Evolutionary conservation across 2,113 vertebrate genomes (phyloP).

Genomic region (Malurus melanocephalus): DNA sequence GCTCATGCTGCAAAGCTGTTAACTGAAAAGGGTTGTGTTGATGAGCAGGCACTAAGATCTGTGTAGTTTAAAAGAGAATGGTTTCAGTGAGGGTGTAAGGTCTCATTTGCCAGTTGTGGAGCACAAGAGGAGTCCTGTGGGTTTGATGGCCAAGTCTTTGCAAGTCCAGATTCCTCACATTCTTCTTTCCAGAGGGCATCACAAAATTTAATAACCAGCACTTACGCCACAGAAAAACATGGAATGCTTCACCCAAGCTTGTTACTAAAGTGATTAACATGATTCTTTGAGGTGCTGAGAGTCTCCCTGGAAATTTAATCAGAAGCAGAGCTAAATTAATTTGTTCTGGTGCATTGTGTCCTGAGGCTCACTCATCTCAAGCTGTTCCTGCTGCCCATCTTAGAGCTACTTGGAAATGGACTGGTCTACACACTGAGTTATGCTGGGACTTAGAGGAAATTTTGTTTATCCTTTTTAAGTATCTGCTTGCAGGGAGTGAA

Average conservation of each 20-base stretch:
- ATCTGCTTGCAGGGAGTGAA: neutral
- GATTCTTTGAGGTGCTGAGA: neutral
- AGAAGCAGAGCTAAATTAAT: neutral
- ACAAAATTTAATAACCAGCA: neutral
- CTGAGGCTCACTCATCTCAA: neutral
- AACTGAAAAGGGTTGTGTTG: neutral
- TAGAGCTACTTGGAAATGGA: neutral
- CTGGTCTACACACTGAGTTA: neutral
- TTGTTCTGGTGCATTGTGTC: neutral
- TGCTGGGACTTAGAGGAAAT: neutral
- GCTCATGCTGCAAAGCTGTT: neutral
- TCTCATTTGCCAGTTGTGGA: neutral
- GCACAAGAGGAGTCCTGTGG: neutral
- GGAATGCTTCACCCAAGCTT: neutral
- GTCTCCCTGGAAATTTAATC: neutral
- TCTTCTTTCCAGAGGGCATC: neutral
- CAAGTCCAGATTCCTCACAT: neutral
- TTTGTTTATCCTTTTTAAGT: neutral
- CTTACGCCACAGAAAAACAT: neutral
- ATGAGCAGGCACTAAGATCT: neutral
- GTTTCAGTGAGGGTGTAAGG: accelerated
- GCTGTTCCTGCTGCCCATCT: neutral
- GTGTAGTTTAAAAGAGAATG: neutral
- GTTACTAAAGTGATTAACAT: neutral
- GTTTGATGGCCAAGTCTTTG: neutral